Evolutionary conservation across 2,888 invertebrate genomes (phyloP), one percentile per base, ranked within the genome.

Genomic region (Cecidostiba fungosa): DNA sequence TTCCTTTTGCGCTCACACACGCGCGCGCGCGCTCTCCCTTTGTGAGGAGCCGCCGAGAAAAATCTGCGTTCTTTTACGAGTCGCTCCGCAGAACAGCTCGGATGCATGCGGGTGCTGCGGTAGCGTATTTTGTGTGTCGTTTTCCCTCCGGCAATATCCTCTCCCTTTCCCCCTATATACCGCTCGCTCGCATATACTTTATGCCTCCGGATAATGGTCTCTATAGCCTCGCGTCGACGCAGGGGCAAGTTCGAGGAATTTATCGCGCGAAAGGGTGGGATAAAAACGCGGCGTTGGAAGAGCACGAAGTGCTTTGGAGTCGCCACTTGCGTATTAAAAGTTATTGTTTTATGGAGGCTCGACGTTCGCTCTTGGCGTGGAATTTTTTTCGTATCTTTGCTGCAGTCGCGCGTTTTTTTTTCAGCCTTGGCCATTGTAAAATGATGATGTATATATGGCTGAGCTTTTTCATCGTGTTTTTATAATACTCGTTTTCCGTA

Each of bases 1-100:
- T 80, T 73, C 16, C 6, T 3, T 12, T 36, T 8, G 50, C 43
- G 16, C 26, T 14, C 50, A 5, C 32, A 14, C 79, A 1, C 43
- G 14, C 3, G 36, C 43, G 19, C 43, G 2, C 47, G n/a, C 59
- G 50, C 72, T 82, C 77, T 76, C 26, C 77, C 77, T 85, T 81
- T 85, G 85, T 79, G 26, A n/a, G 36, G 47, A n/a, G 4, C 47
- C 70, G 12, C 23, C 14, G 62, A 54, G 76, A 78, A 82, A 85
- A 77, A 82, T 82, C 82, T 82, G 69, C 74, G 78, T 66, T 78
- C 85, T 78, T 85, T 85, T 82, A 85, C 85, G 78, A 78, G 26
- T 69, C 80, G 80, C 59, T 85, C 69, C 80, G 26, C 59, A 29
- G 23, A 12, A 16, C 23, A n/a, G n/a, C n/a, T n/a, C n/a, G 19